Conservation (phyloP, 1,140 invertebrate genomes). For the Diabrotica undecimpunctata region DNA sequence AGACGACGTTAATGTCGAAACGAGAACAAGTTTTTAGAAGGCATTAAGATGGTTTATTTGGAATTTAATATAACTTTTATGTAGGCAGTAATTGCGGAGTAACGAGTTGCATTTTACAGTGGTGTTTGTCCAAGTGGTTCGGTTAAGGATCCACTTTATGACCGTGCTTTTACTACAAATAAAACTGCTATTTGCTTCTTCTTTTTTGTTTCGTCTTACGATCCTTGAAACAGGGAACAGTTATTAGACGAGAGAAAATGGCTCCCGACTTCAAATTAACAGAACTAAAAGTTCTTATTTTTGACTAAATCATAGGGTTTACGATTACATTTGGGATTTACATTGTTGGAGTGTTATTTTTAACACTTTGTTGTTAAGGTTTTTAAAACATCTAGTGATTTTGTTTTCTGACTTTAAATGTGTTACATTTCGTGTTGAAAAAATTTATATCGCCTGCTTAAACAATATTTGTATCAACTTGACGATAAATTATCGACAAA, state of each 20-base stretch:
- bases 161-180: slow-evolving; percentile 4
- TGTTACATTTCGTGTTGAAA: no score
- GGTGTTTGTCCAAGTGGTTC: slow-evolving; percentile 12
- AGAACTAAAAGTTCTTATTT: background rate
- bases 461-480: no score
- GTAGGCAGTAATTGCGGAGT: slow-evolving; percentile 13
- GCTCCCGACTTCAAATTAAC: background rate
- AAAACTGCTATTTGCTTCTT: background rate
- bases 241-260: background rate
- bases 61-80: slow-evolving; percentile 14
- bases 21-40: background rate
- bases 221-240: background rate
- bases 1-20: background rate
- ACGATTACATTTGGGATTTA: no score
- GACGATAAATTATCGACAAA: no score
- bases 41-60: slow-evolving; percentile 10
- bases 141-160: slow-evolving; percentile 4
- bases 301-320: no score
- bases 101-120: slow-evolving; percentile 8
- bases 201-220: background rate
- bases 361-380: no score
- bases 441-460: no score
- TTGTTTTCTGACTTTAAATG: no score
- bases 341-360: no score
- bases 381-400: no score